Conservation (phyloP, 2,888 invertebrate species). For the Cryptus viduatorius region DNA sequence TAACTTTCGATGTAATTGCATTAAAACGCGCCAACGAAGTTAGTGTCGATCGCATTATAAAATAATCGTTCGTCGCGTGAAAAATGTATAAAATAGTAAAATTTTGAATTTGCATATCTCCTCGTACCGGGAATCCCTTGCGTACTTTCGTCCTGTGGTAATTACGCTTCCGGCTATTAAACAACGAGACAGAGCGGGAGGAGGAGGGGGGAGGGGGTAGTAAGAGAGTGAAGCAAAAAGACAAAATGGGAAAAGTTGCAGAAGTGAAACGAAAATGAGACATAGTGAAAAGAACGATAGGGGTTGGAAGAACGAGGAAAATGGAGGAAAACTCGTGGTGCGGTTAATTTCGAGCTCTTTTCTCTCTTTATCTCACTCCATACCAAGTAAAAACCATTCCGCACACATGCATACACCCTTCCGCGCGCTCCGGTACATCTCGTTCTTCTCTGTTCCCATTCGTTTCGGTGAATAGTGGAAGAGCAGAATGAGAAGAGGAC, state of each 20-base stretch:
- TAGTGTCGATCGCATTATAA: no score
- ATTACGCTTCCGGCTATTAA: conserved; percentile 81
- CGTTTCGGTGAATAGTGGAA: conserved; percentile 51
- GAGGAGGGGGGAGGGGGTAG: conserved; percentile 59
- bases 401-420: conserved; percentile 13
- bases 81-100: neutral
- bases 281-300: conserved; percentile 60
- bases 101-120: neutral
- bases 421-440: conserved; percentile 29
- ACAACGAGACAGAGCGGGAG: conserved; percentile 72
- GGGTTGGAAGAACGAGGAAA: conserved; percentile 49
- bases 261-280: conserved; percentile 47
- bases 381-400: neutral
- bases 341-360: conserved; percentile 66
- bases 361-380: conserved; percentile 62
- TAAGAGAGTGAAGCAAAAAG: conserved; percentile 63
- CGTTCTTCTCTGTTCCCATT: conserved; percentile 24
- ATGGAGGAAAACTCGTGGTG: conserved; percentile 56
- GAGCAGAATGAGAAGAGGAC: conserved; percentile 58
- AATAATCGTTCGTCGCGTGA: neutral
- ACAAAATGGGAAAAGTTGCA: conserved; percentile 26
- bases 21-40: no score
- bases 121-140: neutral
- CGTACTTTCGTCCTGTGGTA: conserved; percentile 69
- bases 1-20: no score